Evolutionary conservation across 2,888 invertebrate genomes (phyloP).

Genomic region (Lasioglossum marginatum): DNA sequence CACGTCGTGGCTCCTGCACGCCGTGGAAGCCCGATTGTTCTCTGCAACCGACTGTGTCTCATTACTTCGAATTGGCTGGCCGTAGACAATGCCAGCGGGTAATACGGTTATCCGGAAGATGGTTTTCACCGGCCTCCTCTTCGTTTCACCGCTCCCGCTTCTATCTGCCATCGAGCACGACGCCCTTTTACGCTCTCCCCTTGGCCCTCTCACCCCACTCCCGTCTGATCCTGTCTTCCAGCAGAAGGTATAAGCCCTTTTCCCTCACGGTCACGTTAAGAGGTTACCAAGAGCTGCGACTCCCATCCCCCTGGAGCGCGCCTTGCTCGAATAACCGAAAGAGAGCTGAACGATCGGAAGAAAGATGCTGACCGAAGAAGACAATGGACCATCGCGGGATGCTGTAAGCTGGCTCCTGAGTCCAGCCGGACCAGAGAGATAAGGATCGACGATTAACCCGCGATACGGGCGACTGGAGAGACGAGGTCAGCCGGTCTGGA

Average conservation of each 20-base stretch:
- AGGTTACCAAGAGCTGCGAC: constrained; percentile 40
- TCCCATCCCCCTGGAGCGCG: background rate
- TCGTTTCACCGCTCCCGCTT: constrained; percentile 54
- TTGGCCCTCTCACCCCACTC: background rate
- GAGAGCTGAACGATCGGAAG: background rate
- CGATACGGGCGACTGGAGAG: constrained; percentile 39
- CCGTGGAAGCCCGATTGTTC: constrained; percentile 80
- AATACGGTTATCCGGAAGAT: constrained; percentile 81
- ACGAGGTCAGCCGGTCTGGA: constrained; percentile 24
- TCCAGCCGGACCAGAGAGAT: constrained; percentile 46
- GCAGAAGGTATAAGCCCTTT: constrained; percentile 63
- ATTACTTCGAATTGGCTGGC: constrained; percentile 83
- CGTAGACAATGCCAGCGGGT: constrained; percentile 81
- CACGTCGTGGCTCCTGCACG: constrained; percentile 72
- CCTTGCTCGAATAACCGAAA: constrained; percentile 25
- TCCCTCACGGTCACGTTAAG: constrained; percentile 51
- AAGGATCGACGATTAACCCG: constrained; percentile 66
- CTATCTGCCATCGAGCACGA: constrained; percentile 38
- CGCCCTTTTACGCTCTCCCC: constrained; percentile 60
- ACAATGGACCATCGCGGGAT: constrained; percentile 58
- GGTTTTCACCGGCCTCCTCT: constrained; percentile 72
- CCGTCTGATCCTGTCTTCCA: background rate
- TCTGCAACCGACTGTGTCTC: constrained; percentile 81
- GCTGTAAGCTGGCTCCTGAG: constrained; percentile 21
- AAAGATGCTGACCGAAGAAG: constrained; percentile 59